phyloP scores from a whole-genome alignment of 2,113 vertebrate genomes.

The Macaca nemestrina region DNA sequence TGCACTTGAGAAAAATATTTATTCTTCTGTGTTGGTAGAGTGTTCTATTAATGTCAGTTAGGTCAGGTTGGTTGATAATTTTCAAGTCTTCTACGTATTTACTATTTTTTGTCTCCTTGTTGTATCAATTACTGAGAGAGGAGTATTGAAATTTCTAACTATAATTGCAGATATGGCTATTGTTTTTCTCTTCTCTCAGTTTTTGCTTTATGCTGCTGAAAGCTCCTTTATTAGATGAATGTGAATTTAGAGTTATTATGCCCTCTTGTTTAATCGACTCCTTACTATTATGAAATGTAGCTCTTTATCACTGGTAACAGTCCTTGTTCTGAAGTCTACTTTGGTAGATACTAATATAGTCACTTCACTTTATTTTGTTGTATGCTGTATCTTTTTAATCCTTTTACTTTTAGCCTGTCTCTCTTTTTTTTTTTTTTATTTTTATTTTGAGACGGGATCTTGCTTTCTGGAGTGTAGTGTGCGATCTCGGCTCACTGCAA shows the following conservation, averaged over 20 bases:
- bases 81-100: neutral
- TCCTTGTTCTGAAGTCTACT: neutral
- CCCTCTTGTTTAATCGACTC: neutral
- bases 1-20: neutral
- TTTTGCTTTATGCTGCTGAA: neutral
- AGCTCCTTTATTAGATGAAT: neutral
- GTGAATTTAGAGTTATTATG: neutral
- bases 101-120: neutral
- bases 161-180: neutral
- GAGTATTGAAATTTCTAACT: neutral
- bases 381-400: neutral
- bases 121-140: neutral
- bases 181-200: neutral
- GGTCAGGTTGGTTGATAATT: neutral
- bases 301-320: neutral
- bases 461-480: neutral
- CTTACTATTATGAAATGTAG: neutral
- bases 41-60: neutral
- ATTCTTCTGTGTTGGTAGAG: neutral
- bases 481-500: neutral
- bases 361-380: neutral
- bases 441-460: neutral
- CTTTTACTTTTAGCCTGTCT: neutral
- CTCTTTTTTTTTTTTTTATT: neutral
- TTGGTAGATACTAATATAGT: neutral